Evolutionary conservation across 2,113 vertebrate species (phyloP), one percentile per base, ranked within the genome.

Genomic region (Butastur rufipennis): DNA sequence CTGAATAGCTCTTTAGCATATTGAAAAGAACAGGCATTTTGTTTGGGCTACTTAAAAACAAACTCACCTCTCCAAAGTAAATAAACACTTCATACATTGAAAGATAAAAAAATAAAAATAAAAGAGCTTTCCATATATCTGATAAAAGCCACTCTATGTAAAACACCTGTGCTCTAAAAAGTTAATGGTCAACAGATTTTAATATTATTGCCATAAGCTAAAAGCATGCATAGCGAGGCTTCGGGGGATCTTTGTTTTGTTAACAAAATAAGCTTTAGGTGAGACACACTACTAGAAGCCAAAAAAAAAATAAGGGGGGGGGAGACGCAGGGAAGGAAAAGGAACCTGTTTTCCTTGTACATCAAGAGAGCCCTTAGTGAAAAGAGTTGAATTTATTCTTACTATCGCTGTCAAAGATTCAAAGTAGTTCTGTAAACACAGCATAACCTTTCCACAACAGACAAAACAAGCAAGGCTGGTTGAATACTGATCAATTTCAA

Each of bases 371-470:
- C 56, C 34, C 70, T 82, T 32, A 66, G 73, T 56, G 58, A 56
- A 73, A 58, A 83, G 55, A 85, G 73, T 8, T 84, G 75, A 31
- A 58, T 93, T 97, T 93, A 80, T 63, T 93, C 92, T 94, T 53
- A 66, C 48, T 62, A 15, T 58, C 2, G 0, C 83, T 85, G 78
- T 61, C 84, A 81, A 40, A 86, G 90, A 58, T 11, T 56, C 85
- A 58, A 75, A 90, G 81, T 5, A 86, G 71, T 70, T 89, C 92
- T 95, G 78, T 63, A 96, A 97, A 84, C 94, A 73, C 84, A 95
- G 96, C 55, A 52, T 81, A 94, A 94, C 83, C 96, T 93, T 88
- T 87, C 96, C 87, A 88, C 72, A 80, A 77, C 81, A 97, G 95
- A 77, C 86, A 96, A 91, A 96, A 90, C 56, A 55, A 66, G 93